Evolutionary conservation across 2,888 invertebrate genomes (phyloP).

Genomic region (Sicus ferrugineus): DNA sequence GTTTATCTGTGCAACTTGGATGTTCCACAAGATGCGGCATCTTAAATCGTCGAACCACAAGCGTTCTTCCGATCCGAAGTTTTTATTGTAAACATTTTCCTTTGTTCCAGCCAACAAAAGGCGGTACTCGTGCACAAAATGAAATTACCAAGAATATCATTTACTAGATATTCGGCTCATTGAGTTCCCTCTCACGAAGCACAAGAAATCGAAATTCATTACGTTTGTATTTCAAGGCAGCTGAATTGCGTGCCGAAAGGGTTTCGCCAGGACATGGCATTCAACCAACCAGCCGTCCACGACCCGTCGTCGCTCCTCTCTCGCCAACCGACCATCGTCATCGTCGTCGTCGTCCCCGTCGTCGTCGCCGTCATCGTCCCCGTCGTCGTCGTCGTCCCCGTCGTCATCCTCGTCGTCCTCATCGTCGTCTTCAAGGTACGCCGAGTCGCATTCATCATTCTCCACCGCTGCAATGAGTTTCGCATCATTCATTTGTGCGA

Average conservation of each 20-base stretch:
- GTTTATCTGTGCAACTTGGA: too few species aligned
- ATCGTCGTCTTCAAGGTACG: slow-evolving; percentile 5
- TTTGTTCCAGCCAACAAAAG: not conserved
- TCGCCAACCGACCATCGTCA: not conserved
- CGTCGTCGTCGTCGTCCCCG: not conserved
- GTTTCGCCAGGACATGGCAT: not conserved
- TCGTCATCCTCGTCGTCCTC: not conserved
- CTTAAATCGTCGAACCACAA: not conserved
- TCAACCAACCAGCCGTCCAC: not conserved
- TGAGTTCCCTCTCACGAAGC: slow-evolving; percentile 17
- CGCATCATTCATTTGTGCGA: slow-evolving; percentile 8
- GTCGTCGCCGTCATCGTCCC: not conserved
- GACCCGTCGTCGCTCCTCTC: not conserved
- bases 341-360: not conserved
- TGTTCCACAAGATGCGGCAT: not conserved
- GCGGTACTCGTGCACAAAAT: not conserved
- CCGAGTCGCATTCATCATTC: not conserved
- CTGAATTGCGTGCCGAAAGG: slow-evolving; percentile 22
- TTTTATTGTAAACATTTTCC: not conserved
- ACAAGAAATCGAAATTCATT: slow-evolving; percentile 32
- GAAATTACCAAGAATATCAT: slow-evolving; percentile 8
- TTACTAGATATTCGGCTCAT: slow-evolving; percentile 5
- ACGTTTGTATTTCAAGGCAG: slow-evolving; percentile 23
- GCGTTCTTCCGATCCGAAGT: not conserved
- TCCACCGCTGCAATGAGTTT: slow-evolving; percentile 4